phyloP scores from a whole-genome alignment of 2,113 vertebrate species.

The Amphiprion ocellaris region DNA sequence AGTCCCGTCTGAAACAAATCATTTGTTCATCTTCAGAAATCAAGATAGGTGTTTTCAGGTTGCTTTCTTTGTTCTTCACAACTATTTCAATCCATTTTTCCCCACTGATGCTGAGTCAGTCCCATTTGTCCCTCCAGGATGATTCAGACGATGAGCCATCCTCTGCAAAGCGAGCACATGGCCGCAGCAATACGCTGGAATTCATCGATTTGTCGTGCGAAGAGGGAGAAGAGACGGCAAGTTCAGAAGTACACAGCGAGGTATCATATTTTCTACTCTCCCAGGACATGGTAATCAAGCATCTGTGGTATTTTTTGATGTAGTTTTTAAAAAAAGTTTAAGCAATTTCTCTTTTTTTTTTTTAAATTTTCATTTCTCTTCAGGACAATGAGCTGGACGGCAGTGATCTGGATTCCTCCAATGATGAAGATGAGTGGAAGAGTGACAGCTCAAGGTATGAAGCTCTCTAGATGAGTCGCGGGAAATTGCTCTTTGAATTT shows the following conservation, averaged over 20 bases:
- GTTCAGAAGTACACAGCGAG: conserved; percentile 80
- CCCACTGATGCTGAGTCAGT: conserved; percentile 22
- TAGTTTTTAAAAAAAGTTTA: background rate
- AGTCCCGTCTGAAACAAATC: background rate
- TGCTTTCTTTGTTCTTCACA: background rate
- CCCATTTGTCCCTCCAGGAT: conserved; percentile 77
- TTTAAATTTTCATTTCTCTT: conserved; percentile 1
- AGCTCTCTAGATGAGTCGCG: background rate
- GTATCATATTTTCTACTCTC: background rate
- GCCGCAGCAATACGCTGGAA: conserved; percentile 78
- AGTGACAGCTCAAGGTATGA: conserved; percentile 92
- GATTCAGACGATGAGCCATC: conserved; percentile 87
- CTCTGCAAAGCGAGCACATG: conserved; percentile 73
- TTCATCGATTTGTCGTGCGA: conserved; percentile 90
- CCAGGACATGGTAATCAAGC: background rate
- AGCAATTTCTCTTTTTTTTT: background rate
- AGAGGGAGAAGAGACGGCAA: conserved; percentile 88
- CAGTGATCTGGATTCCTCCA: conserved; percentile 89
- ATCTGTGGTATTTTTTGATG: background rate
- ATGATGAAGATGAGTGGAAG: conserved; percentile 93
- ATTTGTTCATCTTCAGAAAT: background rate
- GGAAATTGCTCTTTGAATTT: background rate
- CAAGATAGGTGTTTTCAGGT: background rate
- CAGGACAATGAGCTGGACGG: conserved; percentile 90
- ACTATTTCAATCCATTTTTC: background rate